Base-by-base conservation (phyloP, 2,888 invertebrate genomes). In the Oxyscelio sp. region DNA sequence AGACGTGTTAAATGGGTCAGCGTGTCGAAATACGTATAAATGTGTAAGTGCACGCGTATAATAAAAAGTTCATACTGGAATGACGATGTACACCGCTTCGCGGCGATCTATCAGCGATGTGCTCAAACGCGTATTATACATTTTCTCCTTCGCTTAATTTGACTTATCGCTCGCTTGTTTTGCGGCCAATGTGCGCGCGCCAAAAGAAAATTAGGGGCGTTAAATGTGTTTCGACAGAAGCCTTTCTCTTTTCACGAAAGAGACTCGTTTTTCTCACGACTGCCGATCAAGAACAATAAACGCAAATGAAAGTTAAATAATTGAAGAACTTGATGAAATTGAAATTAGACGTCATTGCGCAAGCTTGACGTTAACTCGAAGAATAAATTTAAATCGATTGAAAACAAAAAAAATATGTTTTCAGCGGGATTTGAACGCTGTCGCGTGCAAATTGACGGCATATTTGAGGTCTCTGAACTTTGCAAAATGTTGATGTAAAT, bases 21-120 rank as follows among this genome's bases (percentile, higher is more conserved):
- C 13, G 65, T 74, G 74, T 65, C 45, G 56, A 75, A 75, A 75
- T 58, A 31, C 15, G 43, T 34, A 63, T 54, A 56, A 50, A 52
- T 50, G 61, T 38, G 31, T 9, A 38, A n/a, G n/a, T n/a, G n/a
- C 21, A 45, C n/a, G 31, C 27, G n/a, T 48, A 31, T 45, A 24
- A 56, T 56, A 9, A 58, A 70, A 58, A 56, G 21, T 58, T 45
- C 22, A 15, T 11, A 22, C 4, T 34, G 58, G 70, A 70, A 68
- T 68, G 68, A 19, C 31, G 54, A n/a, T n/a, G 31, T 34, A 19
- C 9, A n/a, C 24, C 34, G 61, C 38, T 34, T 38, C 38, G 61
- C 34, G 21, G 38, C 40, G 61, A 59, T 61, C 15, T 40, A 61
- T 56, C 31, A 68, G 27, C 43, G 45, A 45, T 45, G 27, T n/a